A percentile compares a stretch with the other conserved stretches of the same genome.
These are phyloP conservation scores for Lymantria monacha DNA, from an alignment of 2,888 invertebrate species.

Conservation along the genomic window DNA sequence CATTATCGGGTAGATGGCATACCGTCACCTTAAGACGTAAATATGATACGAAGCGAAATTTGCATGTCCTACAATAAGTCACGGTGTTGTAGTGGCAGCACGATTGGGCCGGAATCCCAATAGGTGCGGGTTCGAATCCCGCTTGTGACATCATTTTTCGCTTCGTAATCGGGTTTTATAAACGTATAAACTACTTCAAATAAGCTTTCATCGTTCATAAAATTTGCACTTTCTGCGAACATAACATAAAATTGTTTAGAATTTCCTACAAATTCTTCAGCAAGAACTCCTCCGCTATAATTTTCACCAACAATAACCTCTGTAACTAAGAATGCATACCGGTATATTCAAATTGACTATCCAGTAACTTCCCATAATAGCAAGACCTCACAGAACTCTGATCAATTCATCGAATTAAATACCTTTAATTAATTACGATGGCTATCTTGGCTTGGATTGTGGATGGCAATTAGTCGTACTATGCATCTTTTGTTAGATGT, in stretches of 20 bases:
- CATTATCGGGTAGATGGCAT: no score
- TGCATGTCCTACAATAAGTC: no score
- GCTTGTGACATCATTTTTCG: no score
- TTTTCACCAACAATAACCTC: constrained; percentile 19
- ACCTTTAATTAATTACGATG: constrained; percentile 72
- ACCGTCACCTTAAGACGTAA: no score
- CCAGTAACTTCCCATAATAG: constrained; percentile 27
- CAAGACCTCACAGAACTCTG: constrained; percentile 59
- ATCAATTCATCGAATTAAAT: constrained; percentile 67
- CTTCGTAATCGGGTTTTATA: no score
- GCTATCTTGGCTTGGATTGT: constrained; percentile 53
- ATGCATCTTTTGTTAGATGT: constrained; percentile 45
- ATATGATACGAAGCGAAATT: no score
- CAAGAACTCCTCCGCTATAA: constrained; percentile 8
- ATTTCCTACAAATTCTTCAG: constrained; percentile 17
- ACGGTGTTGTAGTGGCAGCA: no score
- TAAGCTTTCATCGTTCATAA: neutral
- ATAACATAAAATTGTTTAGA: neutral
- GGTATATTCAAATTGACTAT: constrained; percentile 20
- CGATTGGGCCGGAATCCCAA: no score
- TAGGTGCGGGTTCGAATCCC: no score
- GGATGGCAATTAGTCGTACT: constrained; percentile 60
- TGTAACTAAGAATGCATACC: constrained; percentile 12
- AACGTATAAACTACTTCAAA: constrained; percentile 1
- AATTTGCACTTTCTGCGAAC: neutral